Evolutionary conservation across 2,797 vertebrate genomes (phyloP), one percentile per base, ranked within the genome.

Genomic region (Falco cherrug): DNA sequence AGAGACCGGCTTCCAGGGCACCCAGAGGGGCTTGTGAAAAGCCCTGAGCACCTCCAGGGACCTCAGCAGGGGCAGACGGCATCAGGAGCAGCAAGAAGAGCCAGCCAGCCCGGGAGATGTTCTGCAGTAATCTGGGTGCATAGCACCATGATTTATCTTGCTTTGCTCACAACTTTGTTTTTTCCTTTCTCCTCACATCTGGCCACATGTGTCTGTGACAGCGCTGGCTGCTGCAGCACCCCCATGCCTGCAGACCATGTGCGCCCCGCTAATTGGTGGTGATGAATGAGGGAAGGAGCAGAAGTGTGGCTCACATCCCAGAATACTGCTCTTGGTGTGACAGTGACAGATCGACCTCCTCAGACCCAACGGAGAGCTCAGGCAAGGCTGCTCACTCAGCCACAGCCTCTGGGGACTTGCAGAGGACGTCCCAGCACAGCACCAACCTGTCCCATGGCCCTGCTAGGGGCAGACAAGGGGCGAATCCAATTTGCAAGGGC

Each of bases 401-500:
- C 33, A 47, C 22, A 13, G 16, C 18, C 77, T 8, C n/a, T 25
- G 50, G 47, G 70, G 82, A 37, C 39, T 26, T 0, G 15, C 31
- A 37, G 71, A 39, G 25, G 33, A 41, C 53, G 29, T 22, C 45
- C 53, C 53, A 35, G 61, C 11, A 48, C 43, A 54, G 37, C 54
- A 41, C 1, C 1, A 1, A 22, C 31, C 54, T 8, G 22, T 13
- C 19, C 53, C 43, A 21, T 1, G 0, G 22, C 26, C 57, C 41
- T 8, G 6, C 59, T 45, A 0, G 0, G 50, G 9, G 12, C 59
- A 18, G 59, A 5, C 11, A 9, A 68, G 45, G 37, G n/a, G 25
- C 0, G 0, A 14, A 8, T 43, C 14, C 2, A 0, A 5, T 29
- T 26, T 51, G 5, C 59, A 33, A 47, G 51, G 76, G n/a, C 13